Conservation (phyloP, 2,113 vertebrate genomes). For the Carassius gibelio region DNA sequence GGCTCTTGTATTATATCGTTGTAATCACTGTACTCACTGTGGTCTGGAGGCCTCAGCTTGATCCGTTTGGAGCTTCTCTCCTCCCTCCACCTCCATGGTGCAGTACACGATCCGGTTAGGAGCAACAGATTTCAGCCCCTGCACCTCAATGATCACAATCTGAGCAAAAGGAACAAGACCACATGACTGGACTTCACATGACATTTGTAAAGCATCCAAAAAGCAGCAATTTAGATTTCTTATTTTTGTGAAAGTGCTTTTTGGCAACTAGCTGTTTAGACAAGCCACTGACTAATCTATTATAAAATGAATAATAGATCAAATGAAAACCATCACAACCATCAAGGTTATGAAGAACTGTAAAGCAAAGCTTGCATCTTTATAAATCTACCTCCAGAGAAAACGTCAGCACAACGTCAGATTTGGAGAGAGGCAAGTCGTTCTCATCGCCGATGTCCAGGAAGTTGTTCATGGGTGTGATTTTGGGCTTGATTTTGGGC, state of each 20-base stretch:
- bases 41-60: slow-evolving; percentile 96
- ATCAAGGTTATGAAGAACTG: not conserved
- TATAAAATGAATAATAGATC: no score
- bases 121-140: slow-evolving; percentile 91
- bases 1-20: not conserved
- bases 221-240: not conserved
- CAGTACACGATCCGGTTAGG: slow-evolving; percentile 96
- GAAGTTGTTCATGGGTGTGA: slow-evolving; percentile 90
- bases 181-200: not conserved
- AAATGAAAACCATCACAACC: not conserved
- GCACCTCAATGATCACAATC: slow-evolving; percentile 96
- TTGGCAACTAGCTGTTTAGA: not conserved
- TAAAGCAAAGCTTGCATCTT: not conserved
- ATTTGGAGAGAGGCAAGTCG: slow-evolving; percentile 89
- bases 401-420: slow-evolving; percentile 91
- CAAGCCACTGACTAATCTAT: not conserved
- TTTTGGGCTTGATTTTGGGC: slow-evolving; percentile 86
- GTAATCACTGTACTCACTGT: slow-evolving; percentile 80
- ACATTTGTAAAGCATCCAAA: no score
- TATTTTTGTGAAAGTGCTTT: not conserved
- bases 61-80: slow-evolving; percentile 96
- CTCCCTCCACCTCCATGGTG: slow-evolving; percentile 98
- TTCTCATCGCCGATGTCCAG: slow-evolving; percentile 93
- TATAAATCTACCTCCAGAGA: slow-evolving; percentile 85
- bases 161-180: slow-evolving; percentile 61